Evolutionary conservation across 2,113 vertebrate species (phyloP).

Genomic region (Neodon shergylaensis): DNA sequence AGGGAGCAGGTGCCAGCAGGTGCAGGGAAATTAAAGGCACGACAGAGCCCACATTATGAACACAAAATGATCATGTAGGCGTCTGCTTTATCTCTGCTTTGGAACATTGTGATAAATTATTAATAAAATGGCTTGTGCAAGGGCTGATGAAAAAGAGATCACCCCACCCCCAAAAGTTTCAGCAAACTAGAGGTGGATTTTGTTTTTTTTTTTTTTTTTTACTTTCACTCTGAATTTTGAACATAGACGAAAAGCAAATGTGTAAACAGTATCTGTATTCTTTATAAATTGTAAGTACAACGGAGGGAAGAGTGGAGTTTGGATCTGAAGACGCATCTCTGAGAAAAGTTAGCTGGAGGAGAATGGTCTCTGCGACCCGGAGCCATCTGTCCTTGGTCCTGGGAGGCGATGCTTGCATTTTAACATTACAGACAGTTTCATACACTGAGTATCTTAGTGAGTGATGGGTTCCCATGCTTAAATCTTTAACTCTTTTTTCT

Average conservation of each 20-base stretch:
- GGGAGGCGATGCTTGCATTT: not conserved
- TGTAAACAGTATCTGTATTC: not conserved
- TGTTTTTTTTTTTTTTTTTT: not conserved
- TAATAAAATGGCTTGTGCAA: conserved; percentile 62
- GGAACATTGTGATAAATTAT: conserved; percentile 65
- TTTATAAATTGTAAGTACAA: conserved; percentile 26
- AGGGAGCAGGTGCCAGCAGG: conserved; percentile 45
- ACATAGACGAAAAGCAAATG: conserved; percentile 30
- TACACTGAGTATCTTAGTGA: not conserved
- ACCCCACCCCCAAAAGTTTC: conserved; percentile 20
- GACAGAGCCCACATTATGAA: conserved; percentile 23
- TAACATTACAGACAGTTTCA: not conserved
- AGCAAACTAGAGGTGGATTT: conserved; percentile 12
- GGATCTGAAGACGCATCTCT: not conserved
- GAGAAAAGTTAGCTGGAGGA: not conserved
- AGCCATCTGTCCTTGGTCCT: not conserved
- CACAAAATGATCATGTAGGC: conserved; percentile 41
- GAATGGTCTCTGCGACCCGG: not conserved
- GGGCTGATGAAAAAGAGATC: conserved; percentile 37
- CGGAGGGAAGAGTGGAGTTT: not conserved
- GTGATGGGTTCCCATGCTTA: not conserved
- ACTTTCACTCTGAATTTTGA: conserved; percentile 27
- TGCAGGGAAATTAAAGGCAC: conserved; percentile 29
- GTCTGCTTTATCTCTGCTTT: conserved; percentile 58
- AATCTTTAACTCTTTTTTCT: not conserved